Evolutionary conservation across 1,140 invertebrate species (phyloP), one percentile per base, ranked within the genome.

Genomic region (Drosophila navojoa): DNA sequence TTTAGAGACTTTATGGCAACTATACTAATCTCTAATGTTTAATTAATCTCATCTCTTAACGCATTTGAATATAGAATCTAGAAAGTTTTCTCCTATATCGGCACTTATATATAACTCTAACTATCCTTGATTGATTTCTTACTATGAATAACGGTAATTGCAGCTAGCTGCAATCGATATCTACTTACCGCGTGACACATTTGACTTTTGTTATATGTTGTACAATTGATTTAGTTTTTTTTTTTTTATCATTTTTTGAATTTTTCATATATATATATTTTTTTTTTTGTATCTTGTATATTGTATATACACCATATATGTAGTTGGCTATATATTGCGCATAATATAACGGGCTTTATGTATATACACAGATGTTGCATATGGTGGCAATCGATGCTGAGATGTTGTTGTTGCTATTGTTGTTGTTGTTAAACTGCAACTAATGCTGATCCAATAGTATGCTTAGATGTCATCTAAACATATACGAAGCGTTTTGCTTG

Each of bases 131-230:
- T 35, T 10, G 32, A 15, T 15, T 44, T 44, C 4, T 16, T 44
- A 5, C 42, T 44, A 15, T 44, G 19, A 5, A 19, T 38, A 50
- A 40, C 19, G 11, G 19, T 40, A 40, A 16, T 16, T 58, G 25
- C 13, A 57, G 42, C 29, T 58, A 64, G 35, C n/a, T 13, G 11
- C 4, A 52, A 22, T 19, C 64, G 40, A 16, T 16, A 3, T 40
- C 19, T 87, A 90, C 87, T 90, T 52, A 90, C 87, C 87, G 84
- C 89, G 87, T 90, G 87, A 90, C 87, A 90, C 81, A 90, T 86
- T 90, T 87, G 79, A 86, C 84, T 89, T 89, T 69, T 70, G 64
- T 82, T 82, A 73, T 70, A 81, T 86, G 81, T 81, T 87, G 82
- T 86, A 89, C 72, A 86, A 77, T 79, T 82, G 69, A 69, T 75